Percentiles rank a stretch among this genome's conserved stretches.
Conservation (phyloP, 2,797 vertebrate genomes). For the Catamblyrhynchus diadema region DNA sequence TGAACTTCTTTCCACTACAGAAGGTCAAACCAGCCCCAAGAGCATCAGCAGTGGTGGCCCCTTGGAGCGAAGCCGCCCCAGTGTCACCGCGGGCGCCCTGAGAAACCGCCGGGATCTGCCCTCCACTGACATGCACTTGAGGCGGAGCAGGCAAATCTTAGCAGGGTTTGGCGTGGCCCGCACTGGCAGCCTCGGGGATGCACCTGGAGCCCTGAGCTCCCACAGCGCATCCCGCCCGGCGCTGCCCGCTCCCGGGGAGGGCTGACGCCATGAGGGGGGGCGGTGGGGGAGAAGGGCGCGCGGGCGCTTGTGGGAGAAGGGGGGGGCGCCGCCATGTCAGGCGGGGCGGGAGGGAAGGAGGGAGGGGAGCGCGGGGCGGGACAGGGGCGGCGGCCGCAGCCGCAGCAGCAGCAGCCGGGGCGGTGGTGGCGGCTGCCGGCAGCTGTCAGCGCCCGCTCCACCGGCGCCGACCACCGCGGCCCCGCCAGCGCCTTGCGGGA, state of each 20-base stretch:
- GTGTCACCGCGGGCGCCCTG: accelerated
- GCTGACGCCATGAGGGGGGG: neutral
- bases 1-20: accelerated
- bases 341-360: slow-evolving; percentile 7
- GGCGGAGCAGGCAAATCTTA: neutral
- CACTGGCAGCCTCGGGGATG: neutral
- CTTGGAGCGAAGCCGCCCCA: too few species aligned
- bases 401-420: neutral
- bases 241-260: accelerated
- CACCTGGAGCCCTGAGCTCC: neutral
- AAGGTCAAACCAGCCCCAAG: accelerated
- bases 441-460: slow-evolving; percentile 10
- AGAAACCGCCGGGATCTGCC: accelerated
- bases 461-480: neutral
- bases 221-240: neutral
- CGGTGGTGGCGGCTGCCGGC: neutral
- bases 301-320: slow-evolving; percentile 54
- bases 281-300: neutral
- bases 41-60: accelerated
- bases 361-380: neutral
- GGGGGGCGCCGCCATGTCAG: slow-evolving; percentile 56
- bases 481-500: neutral
- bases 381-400: neutral
- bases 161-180: accelerated
- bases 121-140: accelerated